These are phyloP conservation scores for Lepidothrix coronata DNA, from an alignment of 2,113 vertebrate species.

Conservation along the genomic window DNA sequence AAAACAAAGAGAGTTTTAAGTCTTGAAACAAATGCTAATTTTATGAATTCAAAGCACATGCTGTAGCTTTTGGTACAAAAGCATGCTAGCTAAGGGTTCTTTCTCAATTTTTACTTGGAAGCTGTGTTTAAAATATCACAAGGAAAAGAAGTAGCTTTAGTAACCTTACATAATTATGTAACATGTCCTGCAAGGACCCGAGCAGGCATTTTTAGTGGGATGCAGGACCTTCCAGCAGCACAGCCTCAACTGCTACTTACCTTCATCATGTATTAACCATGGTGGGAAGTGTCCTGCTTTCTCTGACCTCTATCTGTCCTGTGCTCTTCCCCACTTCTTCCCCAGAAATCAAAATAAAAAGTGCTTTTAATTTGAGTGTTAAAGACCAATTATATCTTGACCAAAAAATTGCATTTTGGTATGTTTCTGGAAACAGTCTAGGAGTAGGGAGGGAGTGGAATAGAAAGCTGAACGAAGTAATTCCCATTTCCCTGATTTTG, in stretches of 20 bases:
- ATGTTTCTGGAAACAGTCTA: not conserved
- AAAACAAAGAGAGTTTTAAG: not conserved
- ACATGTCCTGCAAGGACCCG: not conserved
- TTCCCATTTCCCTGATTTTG: not conserved
- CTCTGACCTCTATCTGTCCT: not conserved
- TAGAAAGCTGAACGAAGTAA: not conserved
- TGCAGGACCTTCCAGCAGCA: not conserved
- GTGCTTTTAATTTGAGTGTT: not conserved
- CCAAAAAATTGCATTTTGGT: not conserved
- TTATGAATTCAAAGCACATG: not conserved
- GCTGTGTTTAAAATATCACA: not conserved
- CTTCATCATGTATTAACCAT: accelerated
- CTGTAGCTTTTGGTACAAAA: not conserved
- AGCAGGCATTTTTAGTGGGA: accelerated
- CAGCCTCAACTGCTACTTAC: not conserved
- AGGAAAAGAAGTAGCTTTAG: not conserved
- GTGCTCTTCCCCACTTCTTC: not conserved
- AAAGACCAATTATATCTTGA: not conserved
- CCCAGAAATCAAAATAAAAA: not conserved
- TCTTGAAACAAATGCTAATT: not conserved
- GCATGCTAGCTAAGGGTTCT: not conserved
- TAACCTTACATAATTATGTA: not conserved
- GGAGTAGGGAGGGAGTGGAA: too few relatives aligned
- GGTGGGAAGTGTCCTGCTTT: not conserved
- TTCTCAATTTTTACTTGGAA: not conserved